These are phyloP conservation scores for Agonopterix heracliana DNA, from an alignment of 2,888 invertebrate species.

Conservation along the genomic window DNA sequence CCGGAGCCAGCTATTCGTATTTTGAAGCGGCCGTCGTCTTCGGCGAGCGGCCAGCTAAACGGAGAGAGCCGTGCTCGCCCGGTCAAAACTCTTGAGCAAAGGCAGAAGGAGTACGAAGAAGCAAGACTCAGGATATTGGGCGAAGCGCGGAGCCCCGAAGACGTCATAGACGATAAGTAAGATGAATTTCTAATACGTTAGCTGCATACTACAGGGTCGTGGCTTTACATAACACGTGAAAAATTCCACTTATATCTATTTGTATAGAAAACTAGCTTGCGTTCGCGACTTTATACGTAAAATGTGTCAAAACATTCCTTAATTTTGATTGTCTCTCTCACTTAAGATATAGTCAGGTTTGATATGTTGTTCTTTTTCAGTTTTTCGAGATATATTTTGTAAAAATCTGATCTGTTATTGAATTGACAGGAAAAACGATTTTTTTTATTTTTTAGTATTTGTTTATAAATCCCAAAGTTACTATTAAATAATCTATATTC, in stretches of 20 bases:
- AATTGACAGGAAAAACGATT: too few relatives aligned
- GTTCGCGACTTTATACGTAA: too few relatives aligned
- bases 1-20: slow-evolving; percentile 90
- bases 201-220: slow-evolving; percentile 5
- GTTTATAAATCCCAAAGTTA: too few relatives aligned
- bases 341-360: too few relatives aligned
- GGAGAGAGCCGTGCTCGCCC: slow-evolving; percentile 77
- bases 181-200: slow-evolving; percentile 19
- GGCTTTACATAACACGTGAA: slow-evolving; percentile 10
- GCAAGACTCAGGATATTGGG: slow-evolving; percentile 93
- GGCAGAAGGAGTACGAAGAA: slow-evolving; percentile 96
- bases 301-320: too few relatives aligned
- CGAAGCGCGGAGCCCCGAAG: slow-evolving; percentile 87
- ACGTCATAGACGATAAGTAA: slow-evolving; percentile 80
- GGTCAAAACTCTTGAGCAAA: slow-evolving; percentile 89
- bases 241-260: slow-evolving; percentile 1
- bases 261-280: too few relatives aligned
- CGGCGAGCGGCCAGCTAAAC: slow-evolving; percentile 80
- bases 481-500: too few relatives aligned
- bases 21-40: slow-evolving; percentile 79
- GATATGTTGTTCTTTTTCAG: too few relatives aligned
- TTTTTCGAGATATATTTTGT: too few relatives aligned
- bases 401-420: too few relatives aligned
- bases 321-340: too few relatives aligned
- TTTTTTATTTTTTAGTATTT: too few relatives aligned